phyloP scores from a whole-genome alignment of 2,888 invertebrate genomes.

The Euphydryas editha region DNA sequence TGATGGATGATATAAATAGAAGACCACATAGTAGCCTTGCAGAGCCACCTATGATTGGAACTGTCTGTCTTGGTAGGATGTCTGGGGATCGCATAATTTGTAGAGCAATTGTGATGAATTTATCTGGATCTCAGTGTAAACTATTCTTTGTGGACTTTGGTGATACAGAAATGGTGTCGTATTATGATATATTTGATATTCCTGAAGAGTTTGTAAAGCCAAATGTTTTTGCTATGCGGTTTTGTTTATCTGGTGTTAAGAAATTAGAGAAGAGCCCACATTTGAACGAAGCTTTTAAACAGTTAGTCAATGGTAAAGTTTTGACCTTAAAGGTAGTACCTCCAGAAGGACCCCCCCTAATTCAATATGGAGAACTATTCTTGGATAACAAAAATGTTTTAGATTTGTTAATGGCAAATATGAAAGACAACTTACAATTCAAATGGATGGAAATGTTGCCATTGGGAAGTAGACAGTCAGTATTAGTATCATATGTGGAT shows the following conservation, averaged over 20 bases:
- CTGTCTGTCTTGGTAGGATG: slow-evolving; percentile 90
- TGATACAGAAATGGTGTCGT: slow-evolving; percentile 88
- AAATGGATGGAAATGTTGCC: slow-evolving; percentile 68
- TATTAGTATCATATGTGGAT: slow-evolving; percentile 86
- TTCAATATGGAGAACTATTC: slow-evolving; percentile 90
- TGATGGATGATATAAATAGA: slow-evolving; percentile 89
- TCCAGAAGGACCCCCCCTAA: slow-evolving; percentile 87
- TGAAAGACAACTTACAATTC: slow-evolving; percentile 72
- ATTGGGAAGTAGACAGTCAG: slow-evolving; percentile 69
- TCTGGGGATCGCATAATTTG: slow-evolving; percentile 87
- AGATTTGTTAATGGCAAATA: slow-evolving; percentile 78
- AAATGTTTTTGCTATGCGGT: slow-evolving; percentile 89
- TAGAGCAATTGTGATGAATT: slow-evolving; percentile 89
- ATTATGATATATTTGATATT: slow-evolving; percentile 89
- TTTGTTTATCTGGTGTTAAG: slow-evolving; percentile 88
- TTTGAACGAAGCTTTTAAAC: slow-evolving; percentile 88
- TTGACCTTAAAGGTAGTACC: slow-evolving; percentile 87
- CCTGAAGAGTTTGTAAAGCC: slow-evolving; percentile 88
- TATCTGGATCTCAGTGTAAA: slow-evolving; percentile 88
- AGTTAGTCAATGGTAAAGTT: slow-evolving; percentile 85
- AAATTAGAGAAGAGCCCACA: slow-evolving; percentile 83
- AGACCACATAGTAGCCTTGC: slow-evolving; percentile 84
- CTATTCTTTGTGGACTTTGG: slow-evolving; percentile 93
- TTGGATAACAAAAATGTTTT: slow-evolving; percentile 84
- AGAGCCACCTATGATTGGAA: slow-evolving; percentile 89